Evolutionary conservation across 2,113 vertebrate species (phyloP).

Genomic region (Brachyhypopomus gauderio): DNA sequence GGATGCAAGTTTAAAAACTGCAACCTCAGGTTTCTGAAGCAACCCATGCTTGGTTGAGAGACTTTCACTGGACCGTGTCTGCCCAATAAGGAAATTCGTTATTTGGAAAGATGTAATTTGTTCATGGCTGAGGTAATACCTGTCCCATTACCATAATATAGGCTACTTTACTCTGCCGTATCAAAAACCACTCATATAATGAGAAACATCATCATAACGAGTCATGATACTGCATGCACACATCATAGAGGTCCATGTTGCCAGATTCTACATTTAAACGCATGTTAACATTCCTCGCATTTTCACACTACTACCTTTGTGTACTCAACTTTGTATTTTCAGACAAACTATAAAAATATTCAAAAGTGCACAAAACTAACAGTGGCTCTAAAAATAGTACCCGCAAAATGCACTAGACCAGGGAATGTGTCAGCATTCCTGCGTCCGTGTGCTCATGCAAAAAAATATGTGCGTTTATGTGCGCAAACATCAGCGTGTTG

Average conservation of each 20-base stretch:
- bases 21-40: constrained; percentile 25
- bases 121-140: not conserved
- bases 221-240: not conserved
- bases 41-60: not conserved
- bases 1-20: constrained; percentile 6
- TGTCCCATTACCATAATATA: constrained; percentile 5
- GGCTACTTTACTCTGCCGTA: not conserved
- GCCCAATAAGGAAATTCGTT: not conserved
- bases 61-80: constrained; percentile 7
- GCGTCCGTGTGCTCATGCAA: not conserved
- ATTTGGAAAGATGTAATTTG: constrained; percentile 3
- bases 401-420: constrained; percentile 9
- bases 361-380: constrained; percentile 14
- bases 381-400: constrained; percentile 24
- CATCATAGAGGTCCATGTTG: not conserved
- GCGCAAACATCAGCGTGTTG: not conserved
- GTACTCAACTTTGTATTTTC: constrained; percentile 36
- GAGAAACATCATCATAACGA: not conserved
- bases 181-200: not conserved
- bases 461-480: not conserved
- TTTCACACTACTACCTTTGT: constrained; percentile 37
- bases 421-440: not conserved
- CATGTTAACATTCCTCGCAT: constrained; percentile 2
- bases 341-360: constrained; percentile 22
- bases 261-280: not conserved